Evolutionary conservation across 1,140 invertebrate species (phyloP).

Genomic region (Anastatus disparis): DNA sequence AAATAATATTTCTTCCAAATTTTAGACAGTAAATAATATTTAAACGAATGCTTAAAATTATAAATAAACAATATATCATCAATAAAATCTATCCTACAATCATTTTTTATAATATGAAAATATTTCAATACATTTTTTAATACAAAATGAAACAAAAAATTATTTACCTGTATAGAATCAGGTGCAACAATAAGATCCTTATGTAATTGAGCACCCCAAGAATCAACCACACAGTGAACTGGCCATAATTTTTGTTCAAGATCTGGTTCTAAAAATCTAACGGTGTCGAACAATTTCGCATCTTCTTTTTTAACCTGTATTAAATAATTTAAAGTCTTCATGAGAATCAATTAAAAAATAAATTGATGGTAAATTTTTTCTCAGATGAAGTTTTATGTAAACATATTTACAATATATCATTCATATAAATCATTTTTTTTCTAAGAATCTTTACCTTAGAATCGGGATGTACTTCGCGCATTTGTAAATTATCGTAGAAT

Average conservation of each 20-base stretch:
- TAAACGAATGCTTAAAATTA: too few relatives aligned
- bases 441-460: conserved; percentile 52
- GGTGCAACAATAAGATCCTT: conserved; percentile 72
- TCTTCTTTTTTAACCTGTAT: conserved; percentile 62
- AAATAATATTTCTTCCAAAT: too few relatives aligned
- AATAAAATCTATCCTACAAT: too few relatives aligned
- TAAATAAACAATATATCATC: too few relatives aligned
- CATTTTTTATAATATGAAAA: too few relatives aligned
- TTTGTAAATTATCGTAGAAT: conserved; percentile 77
- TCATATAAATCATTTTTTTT: not conserved
- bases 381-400: too few relatives aligned
- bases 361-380: too few relatives aligned
- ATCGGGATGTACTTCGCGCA: conserved; percentile 66
- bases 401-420: too few relatives aligned
- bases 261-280: conserved; percentile 74
- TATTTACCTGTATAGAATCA: conserved; percentile 51
- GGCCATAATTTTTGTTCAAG: conserved; percentile 80
- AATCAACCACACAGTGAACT: conserved; percentile 79
- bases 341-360: too few relatives aligned
- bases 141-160: conserved; percentile 2
- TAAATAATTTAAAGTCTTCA: not conserved
- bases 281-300: conserved; percentile 75
- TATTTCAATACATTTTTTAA: conserved; percentile 52
- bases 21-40: too few relatives aligned
- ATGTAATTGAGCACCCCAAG: conserved; percentile 80